phyloP scores from a whole-genome alignment of 2,113 vertebrate species.

The Oreotrochilus melanogaster region DNA sequence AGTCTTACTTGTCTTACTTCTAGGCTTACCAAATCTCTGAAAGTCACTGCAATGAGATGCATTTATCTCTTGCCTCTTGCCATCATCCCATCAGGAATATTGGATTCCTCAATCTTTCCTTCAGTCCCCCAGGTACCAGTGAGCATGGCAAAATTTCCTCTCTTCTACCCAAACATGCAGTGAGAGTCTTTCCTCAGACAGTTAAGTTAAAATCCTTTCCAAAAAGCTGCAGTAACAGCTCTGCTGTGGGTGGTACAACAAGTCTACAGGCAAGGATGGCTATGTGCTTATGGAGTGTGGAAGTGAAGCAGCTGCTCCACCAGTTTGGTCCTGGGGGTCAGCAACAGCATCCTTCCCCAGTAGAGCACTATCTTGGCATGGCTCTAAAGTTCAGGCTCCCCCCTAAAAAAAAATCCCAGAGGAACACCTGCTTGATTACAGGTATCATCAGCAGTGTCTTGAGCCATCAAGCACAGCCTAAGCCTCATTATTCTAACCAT shows the following conservation, averaged over 20 bases:
- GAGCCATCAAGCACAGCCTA: neutral
- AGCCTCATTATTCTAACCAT: neutral
- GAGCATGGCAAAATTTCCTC: neutral
- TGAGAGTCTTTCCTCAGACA: neutral
- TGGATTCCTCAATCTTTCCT: neutral
- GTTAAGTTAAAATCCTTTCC: neutral
- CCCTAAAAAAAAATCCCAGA: neutral
- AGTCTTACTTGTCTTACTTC: neutral
- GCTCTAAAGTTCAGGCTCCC: neutral
- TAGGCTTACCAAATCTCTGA: neutral
- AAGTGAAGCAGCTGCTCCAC: neutral
- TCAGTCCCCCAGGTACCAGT: neutral
- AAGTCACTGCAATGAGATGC: neutral
- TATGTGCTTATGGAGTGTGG: neutral
- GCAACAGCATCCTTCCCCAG: neutral
- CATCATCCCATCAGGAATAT: neutral
- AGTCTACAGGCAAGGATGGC: neutral
- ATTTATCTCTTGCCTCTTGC: neutral
- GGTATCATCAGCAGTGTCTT: neutral
- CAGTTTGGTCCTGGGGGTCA: neutral
- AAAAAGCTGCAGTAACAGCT: neutral
- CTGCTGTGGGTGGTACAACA: rapidly evolving
- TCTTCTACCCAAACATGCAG: neutral
- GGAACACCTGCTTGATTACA: neutral
- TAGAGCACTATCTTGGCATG: neutral